Evolutionary conservation across 2,113 vertebrate species (phyloP), one percentile per base, ranked within the genome.

Genomic region (Anguilla rostrata): DNA sequence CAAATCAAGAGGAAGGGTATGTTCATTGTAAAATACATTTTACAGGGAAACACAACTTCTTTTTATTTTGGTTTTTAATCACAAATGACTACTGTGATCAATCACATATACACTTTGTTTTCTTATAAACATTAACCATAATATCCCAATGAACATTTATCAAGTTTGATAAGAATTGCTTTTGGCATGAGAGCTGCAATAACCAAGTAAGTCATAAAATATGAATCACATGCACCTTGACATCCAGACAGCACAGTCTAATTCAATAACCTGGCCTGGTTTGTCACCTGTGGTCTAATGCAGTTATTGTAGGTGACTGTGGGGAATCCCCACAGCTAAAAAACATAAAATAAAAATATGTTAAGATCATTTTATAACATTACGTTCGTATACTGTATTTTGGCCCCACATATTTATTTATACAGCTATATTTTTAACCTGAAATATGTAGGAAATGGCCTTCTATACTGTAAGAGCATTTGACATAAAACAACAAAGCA

Each of bases 151-250:
- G 39, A 84, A 86, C 83, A 87, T 83, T 85, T 78, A 75, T 11
- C 39, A 66, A 41, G 56, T 84, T 88, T 89, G 88, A 90, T 86
- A 90, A 88, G 87, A 89, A 88, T 87, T 87, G 88, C 71, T 87
- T 90, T 89, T 92, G 89, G 90, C 89, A 88, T 84, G 66, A 91
- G 89, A 85, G 88, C 87, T 89, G 86, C 49, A 71, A 81, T 63
- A 78, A 75, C 86, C 81, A 43, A 83, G 60, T 34, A 53, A 83
- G 39, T 82, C 85, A 88, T 92, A 85, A 92, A 89, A 91, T 87
- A 89, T 91, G 84, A 89, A 90, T 81, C 85, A 88, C 53, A 86
- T 90, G 90, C 87, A 83, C 75, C 39, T 66, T 84, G 87, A 82
- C 87, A 82, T 81, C 83, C 83, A n/a, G 39, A 87, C 43, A 57